phyloP scores from a whole-genome alignment of 2,797 vertebrate genomes.

The Nyctalus aviator region DNA sequence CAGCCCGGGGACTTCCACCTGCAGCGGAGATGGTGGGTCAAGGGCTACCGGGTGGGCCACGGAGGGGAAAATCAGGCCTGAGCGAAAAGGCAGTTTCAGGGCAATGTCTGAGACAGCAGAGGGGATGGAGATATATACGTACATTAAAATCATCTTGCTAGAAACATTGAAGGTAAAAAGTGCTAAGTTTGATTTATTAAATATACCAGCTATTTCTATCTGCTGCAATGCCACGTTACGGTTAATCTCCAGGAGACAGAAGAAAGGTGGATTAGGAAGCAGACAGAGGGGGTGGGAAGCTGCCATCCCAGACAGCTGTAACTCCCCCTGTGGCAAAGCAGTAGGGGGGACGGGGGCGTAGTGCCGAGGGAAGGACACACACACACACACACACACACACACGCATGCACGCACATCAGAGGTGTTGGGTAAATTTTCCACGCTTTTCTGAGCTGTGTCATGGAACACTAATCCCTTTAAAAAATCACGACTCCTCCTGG shows the following conservation, averaged over 20 bases:
- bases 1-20: not conserved
- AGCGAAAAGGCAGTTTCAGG: not conserved
- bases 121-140: not conserved
- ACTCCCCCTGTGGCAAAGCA: not conserved
- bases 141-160: not conserved
- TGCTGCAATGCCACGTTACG: not conserved
- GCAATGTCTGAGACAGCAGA: not conserved
- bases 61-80: not conserved
- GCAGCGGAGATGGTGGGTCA: not conserved
- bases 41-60: fast-evolving
- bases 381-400: too few relatives aligned
- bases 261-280: not conserved
- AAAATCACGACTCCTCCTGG: not conserved
- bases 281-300: not conserved
- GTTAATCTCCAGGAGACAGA: not conserved
- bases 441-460: not conserved
- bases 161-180: not conserved
- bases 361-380: not conserved
- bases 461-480: not conserved
- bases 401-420: too few relatives aligned
- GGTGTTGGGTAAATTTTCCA: not conserved
- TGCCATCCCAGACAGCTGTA: fast-evolving
- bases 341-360: too few relatives aligned
- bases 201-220: not conserved
- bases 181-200: not conserved